Evolutionary conservation across 1,140 invertebrate genomes (phyloP), one percentile per base, ranked within the genome.

Genomic region (Vanessa tameamea): DNA sequence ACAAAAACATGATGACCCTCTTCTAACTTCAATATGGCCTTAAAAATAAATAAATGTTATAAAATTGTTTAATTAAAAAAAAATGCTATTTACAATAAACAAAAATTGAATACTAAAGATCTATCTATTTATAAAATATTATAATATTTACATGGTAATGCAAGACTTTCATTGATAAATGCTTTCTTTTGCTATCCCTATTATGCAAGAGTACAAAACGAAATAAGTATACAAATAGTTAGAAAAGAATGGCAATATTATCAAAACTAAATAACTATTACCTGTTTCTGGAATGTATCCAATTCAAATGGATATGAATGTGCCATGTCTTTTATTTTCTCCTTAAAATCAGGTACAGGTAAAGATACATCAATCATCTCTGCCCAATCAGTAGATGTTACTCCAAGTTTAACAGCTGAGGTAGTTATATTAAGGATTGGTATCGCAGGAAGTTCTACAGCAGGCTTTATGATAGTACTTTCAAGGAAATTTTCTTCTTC

Each of bases 1-100:
- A 99, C 98, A 93, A 99, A 99, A 3, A 99, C 98, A 92, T 98
- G 98, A 78, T 98, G 96, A 59, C 97, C 96, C 82, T 98, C 96
- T 94, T 99, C 99, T 51, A 99, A 93, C 89, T 97, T 97, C 12
- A 99, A 88, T 80, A 99, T 98, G 9, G 99, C 98, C 94, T 98
- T 94, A 23, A 48, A 69, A n/a, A 64, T 47, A 47, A 53, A 63
- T 65, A 8, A n/a, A n/a, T 53, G 15, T 8, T 16, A n/a, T 53
- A 53, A 7, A 16, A 16, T 31, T 31, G 6, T 31, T 31, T 31
- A 31, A 31, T 31, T 31, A 31, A 31, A 31, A 31, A 31, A 31
- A 31, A 6, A 9, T 43, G 8, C 8, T 43, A 43, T 43, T 43
- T 43, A 8, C 6, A 43, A 43, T 43, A 43, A 43, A 43, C 3